Percentiles rank a stretch among this genome's conserved stretches.
Evolutionary conservation across 2,797 vertebrate genomes (phyloP).

Genomic region (Etheostoma perlongum): DNA sequence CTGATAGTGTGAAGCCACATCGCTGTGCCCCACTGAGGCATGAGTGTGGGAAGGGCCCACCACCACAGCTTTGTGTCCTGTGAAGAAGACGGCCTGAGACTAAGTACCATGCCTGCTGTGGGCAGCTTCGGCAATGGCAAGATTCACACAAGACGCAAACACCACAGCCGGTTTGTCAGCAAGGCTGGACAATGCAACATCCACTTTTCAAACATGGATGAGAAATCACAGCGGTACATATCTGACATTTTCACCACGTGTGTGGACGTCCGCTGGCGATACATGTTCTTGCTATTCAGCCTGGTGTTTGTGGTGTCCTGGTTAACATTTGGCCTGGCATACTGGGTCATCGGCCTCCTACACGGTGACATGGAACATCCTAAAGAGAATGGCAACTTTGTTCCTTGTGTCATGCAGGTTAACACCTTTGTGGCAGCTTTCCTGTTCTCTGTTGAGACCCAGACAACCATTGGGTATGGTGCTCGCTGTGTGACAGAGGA

Average conservation of each 20-base stretch:
- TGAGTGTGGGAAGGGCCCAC: constrained; percentile 91
- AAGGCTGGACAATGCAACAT: constrained; percentile 96
- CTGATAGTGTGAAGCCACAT: constrained; percentile 56
- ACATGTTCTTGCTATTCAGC: constrained; percentile 94
- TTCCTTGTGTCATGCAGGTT: constrained; percentile 93
- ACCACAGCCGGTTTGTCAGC: constrained; percentile 93
- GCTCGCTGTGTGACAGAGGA: constrained; percentile 96
- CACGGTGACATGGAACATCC: constrained; percentile 92
- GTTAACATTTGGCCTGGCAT: constrained; percentile 92
- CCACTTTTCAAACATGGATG: constrained; percentile 95
- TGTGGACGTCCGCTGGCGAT: constrained; percentile 97
- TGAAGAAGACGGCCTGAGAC: constrained; percentile 91
- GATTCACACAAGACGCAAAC: constrained; percentile 92
- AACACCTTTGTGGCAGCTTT: constrained; percentile 95
- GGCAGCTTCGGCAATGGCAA: constrained; percentile 95
- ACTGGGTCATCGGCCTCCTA: constrained; percentile 92
- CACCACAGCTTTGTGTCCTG: constrained; percentile 92
- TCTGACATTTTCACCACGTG: constrained; percentile 98
- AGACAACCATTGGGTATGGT: constrained; percentile 96
- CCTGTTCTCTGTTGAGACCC: constrained; percentile 96
- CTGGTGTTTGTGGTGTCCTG: constrained; percentile 93
- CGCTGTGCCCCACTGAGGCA: constrained; percentile 84
- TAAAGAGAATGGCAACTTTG: constrained; percentile 77
- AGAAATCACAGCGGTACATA: constrained; percentile 94
- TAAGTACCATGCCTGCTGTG: constrained; percentile 93